A percentile compares a stretch with the other conserved stretches of the same genome.
Conservation (phyloP, 2,797 vertebrate genomes). For the Botia kubotai region DNA sequence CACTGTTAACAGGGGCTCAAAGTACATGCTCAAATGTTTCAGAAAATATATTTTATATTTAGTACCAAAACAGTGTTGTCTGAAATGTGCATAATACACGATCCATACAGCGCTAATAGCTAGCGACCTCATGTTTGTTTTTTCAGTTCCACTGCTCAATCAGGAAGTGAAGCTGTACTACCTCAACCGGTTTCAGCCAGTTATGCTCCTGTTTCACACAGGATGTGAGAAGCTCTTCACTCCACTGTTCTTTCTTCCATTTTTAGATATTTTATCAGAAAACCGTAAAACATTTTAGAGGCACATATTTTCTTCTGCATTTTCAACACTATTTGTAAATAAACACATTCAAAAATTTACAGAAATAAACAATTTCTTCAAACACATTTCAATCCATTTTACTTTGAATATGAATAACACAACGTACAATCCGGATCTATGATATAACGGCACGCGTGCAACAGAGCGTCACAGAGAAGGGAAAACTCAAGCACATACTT, state of each 20-base stretch:
- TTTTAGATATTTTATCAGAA: background rate
- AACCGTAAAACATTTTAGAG: background rate
- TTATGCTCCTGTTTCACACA: constrained; percentile 21
- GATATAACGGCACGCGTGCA: background rate
- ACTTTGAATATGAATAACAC: background rate
- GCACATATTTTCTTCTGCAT: background rate
- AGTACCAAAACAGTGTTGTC: background rate
- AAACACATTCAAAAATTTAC: background rate
- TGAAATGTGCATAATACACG: background rate
- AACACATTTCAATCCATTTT: background rate
- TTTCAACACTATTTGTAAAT: background rate
- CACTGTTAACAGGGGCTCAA: no score
- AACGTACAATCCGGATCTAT: background rate
- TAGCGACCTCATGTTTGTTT: background rate
- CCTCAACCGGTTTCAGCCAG: constrained; percentile 34
- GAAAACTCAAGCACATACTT: background rate
- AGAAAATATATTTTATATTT: no score
- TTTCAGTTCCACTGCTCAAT: background rate
- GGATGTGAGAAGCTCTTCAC: background rate
- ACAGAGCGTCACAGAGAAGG: background rate
- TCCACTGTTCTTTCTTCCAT: background rate
- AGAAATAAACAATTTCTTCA: background rate
- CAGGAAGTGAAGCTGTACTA: constrained; percentile 37
- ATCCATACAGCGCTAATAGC: background rate
- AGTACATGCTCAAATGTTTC: no score